Evolutionary conservation across 2,113 vertebrate genomes (phyloP), one percentile per base, ranked within the genome.

Genomic region (Phoxinus phoxinus): DNA sequence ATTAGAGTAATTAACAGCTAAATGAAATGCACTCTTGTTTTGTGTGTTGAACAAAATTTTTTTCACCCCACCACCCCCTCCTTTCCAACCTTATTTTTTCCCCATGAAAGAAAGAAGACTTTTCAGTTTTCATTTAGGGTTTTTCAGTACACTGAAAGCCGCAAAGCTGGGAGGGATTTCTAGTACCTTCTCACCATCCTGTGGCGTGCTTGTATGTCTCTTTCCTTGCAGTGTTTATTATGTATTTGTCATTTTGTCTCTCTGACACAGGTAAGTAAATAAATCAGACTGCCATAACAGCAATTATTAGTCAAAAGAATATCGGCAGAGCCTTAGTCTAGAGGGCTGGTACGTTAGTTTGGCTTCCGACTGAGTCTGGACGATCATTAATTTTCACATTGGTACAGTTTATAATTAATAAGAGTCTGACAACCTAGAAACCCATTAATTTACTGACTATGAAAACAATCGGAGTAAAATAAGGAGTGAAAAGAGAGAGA

Each of bases 1-100:
- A 95, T 95, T 94, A 93, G 91, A 72, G 92, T 92, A 93, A 95
- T 94, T 93, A 93, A 90, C 92, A 87, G 91, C 61, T 89, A 89
- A 94, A 93, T 92, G 85, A 92, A 94, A 92, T 91, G 91, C 91
- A 93, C 89, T 90, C 90, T 90, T 90, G 88, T 91, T 92, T 90
- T 89, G 89, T 89, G 86, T 90, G 87, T 89, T 67, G 63, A 41
- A 69, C 87, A 79, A 88, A 89, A 90, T 88, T 89, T 90, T 87
- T 90, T 35, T 56, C 21, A 72, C 44, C 58, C 73, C 21, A 35
- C 32, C 12, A 44, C 11, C 17, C 23, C n/a, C 15, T 10, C 53
- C 69, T 48, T 75, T 88, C 51, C 73, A 81, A 85, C 76, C 80
- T 89, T 67, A 7, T 85, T 63, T 84, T 65, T 21, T 81, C 37